Percentiles rank a stretch among this genome's conserved stretches.
Conservation (phyloP, 2,797 vertebrate species). For the Tauraco hartlaubi region DNA sequence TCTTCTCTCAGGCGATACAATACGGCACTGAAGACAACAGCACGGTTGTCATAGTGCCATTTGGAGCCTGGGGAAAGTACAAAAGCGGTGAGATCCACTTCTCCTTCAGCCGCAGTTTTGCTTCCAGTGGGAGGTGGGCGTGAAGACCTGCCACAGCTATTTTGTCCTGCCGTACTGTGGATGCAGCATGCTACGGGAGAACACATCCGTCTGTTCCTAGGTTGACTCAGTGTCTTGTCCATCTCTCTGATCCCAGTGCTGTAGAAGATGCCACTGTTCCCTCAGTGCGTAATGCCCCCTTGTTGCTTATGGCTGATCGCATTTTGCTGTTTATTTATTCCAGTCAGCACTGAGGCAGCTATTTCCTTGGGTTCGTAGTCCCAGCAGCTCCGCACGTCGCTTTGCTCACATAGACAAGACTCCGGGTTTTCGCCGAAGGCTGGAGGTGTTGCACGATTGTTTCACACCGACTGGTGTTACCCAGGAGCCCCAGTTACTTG, state of each 20-base stretch:
- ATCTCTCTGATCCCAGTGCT: slow-evolving; percentile 15
- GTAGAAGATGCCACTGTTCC: slow-evolving; percentile 5
- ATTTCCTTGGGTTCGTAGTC: not conserved
- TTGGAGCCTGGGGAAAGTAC: slow-evolving; percentile 97
- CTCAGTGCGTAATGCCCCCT: not conserved
- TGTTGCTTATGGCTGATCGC: not conserved
- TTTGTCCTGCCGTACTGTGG: not conserved
- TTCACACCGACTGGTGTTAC: not conserved
- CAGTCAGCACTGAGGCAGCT: not conserved
- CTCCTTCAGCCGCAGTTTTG: slow-evolving; percentile 96
- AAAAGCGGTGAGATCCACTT: slow-evolving; percentile 88
- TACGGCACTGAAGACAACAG: slow-evolving; percentile 97
- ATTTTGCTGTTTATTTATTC: not conserved
- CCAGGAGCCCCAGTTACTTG: not conserved
- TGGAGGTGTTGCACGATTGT: not conserved
- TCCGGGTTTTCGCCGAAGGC: slow-evolving; percentile 17
- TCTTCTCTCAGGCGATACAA: slow-evolving; percentile 87
- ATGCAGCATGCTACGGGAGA: not conserved
- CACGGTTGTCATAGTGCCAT: slow-evolving; percentile 93
- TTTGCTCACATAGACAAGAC: not conserved
- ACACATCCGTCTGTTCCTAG: not conserved
- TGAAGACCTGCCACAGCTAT: slow-evolving; percentile 62
- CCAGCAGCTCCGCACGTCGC: not conserved
- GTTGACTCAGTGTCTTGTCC: not conserved
- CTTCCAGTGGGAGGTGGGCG: slow-evolving; percentile 95